These are phyloP conservation scores for Epinotia brunnichana DNA, from an alignment of 2,888 invertebrate species.

Conservation along the genomic window DNA sequence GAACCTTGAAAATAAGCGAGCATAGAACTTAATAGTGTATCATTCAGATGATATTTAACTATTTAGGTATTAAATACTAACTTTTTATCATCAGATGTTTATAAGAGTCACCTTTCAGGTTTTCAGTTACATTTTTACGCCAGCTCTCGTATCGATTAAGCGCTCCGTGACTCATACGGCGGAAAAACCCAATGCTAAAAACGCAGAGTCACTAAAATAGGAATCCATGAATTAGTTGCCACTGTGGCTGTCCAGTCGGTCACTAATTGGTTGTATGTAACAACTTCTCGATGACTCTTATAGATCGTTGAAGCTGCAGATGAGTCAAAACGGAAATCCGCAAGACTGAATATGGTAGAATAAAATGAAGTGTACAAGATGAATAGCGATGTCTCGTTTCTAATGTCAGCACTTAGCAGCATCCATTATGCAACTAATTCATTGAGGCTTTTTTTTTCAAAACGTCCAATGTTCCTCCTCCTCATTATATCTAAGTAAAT, in stretches of 20 bases:
- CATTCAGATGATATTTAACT: no score
- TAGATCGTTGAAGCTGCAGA: constrained; percentile 12
- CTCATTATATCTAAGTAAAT: no score
- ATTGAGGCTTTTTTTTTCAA: no score
- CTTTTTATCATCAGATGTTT: no score
- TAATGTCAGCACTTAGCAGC: not conserved
- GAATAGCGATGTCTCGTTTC: not conserved
- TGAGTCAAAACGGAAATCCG: constrained; percentile 47
- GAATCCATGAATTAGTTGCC: constrained; percentile 19
- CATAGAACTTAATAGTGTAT: no score
- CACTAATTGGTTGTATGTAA: constrained; percentile 28
- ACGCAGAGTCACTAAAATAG: constrained; percentile 29
- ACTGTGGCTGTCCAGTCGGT: constrained; percentile 8
- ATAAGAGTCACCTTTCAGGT: not conserved
- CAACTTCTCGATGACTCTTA: constrained; percentile 20
- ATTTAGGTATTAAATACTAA: no score
- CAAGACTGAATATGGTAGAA: constrained; percentile 19
- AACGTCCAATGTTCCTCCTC: no score
- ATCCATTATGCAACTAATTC: not conserved
- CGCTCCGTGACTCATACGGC: constrained; percentile 32
- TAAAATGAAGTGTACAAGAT: constrained; percentile 8
- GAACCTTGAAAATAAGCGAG: not conserved
- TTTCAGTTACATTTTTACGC: not conserved
- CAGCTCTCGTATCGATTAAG: not conserved
- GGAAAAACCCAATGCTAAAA: constrained; percentile 24